phyloP scores from a whole-genome alignment of 2,113 vertebrate species.

The Sclerurus mexicanus region DNA sequence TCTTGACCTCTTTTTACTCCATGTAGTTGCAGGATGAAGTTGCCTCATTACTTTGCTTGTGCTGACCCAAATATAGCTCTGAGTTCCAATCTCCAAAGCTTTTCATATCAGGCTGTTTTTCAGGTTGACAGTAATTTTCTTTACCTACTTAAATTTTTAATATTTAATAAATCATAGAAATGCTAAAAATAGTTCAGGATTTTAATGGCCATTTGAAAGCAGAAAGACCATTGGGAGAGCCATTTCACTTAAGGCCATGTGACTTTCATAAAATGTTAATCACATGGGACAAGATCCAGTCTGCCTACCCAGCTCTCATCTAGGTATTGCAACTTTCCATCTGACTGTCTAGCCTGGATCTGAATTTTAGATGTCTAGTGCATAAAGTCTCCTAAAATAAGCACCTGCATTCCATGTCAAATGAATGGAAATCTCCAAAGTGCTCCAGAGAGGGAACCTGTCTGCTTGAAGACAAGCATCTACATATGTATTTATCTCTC shows the following conservation, averaged over 20 bases:
- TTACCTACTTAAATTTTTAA: constrained; percentile 7
- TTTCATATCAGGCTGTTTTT: not conserved
- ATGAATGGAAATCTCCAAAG: not conserved
- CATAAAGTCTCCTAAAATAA: not conserved
- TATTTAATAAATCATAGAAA: constrained; percentile 23
- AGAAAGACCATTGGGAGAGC: not conserved
- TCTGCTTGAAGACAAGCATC: not conserved
- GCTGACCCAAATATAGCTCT: not conserved
- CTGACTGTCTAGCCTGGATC: not conserved
- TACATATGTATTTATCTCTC: not conserved
- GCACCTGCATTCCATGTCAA: not conserved
- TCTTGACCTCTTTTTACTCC: not conserved
- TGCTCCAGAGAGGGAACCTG: not conserved
- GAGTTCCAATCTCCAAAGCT: not conserved
- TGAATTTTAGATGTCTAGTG: not conserved
- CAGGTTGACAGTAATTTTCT: not conserved
- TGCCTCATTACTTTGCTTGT: not conserved
- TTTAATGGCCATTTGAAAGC: not conserved
- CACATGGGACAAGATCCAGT: not conserved
- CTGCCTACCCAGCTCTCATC: not conserved
- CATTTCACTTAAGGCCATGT: not conserved
- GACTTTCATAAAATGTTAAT: constrained; percentile 31
- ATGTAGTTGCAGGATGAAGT: not conserved
- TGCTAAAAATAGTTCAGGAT: not conserved
- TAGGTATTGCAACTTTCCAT: not conserved